A percentile compares a stretch with the other conserved stretches of the same genome.
Conservation (phyloP, 2,888 invertebrate species). For the Tortricodes alternella region DNA sequence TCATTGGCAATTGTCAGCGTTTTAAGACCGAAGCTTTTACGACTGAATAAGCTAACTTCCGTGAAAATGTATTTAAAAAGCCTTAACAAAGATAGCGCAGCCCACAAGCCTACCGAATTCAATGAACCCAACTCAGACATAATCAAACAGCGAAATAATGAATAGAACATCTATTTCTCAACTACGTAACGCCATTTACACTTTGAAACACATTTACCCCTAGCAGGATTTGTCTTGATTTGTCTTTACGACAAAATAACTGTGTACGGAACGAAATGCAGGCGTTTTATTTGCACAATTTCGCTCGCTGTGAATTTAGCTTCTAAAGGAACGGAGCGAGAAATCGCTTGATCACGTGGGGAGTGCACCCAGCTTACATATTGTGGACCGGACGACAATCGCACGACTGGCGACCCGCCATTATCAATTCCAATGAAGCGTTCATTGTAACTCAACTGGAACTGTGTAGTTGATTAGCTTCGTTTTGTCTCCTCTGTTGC, state of each 20-base stretch:
- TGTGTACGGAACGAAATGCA: constrained; percentile 25
- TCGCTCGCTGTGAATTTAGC: constrained; percentile 25
- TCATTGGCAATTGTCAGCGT: too few species aligned
- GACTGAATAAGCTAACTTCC: too few species aligned
- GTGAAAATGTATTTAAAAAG: too few species aligned
- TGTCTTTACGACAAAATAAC: constrained; percentile 31
- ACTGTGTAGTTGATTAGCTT: not conserved
- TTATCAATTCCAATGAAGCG: constrained; percentile 44
- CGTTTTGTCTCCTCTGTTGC: not conserved
- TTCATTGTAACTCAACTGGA: constrained; percentile 36
- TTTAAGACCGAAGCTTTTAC: too few species aligned
- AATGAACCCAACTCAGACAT: not conserved
- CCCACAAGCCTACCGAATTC: too few species aligned
- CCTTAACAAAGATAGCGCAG: too few species aligned
- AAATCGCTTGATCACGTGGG: constrained; percentile 28
- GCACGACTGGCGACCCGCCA: constrained; percentile 44
- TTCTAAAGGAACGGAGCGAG: constrained; percentile 25
- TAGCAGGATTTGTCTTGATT: constrained; percentile 30
- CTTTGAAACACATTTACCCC: constrained; percentile 20
- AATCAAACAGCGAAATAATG: constrained; percentile 7
- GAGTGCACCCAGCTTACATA: constrained; percentile 15
- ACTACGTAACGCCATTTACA: constrained; percentile 7
- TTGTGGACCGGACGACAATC: constrained; percentile 38
- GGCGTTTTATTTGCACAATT: constrained; percentile 31
- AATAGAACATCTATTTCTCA: not conserved